Evolutionary conservation across 2,797 vertebrate genomes (phyloP), one percentile per base, ranked within the genome.

Genomic region (Aphelocoma californica): DNA sequence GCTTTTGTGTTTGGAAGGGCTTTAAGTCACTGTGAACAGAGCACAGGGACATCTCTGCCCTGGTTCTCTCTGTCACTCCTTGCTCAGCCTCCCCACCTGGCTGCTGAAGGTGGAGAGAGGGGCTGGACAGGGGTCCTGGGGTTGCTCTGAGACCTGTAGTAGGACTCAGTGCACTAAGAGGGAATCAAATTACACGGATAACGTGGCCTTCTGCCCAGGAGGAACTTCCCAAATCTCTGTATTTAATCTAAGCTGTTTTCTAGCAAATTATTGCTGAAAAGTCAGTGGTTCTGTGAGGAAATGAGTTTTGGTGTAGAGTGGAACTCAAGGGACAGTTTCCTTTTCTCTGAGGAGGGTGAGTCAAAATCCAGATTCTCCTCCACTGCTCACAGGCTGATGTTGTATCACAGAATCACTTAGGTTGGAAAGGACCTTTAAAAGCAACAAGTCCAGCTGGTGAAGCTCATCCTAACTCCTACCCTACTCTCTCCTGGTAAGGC

Each of bases 21-120:
- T 92, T 96, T 91, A 51, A 92, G 50, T 86, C 74, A 8, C 32
- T 95, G 57, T 65, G 95, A 96, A 80, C 83, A 60, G 84, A 94
- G 91, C 58, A 92, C 25, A 75, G 77, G 60, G 23, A 91, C 66
- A 18, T 48, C 29, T 50, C 25, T 90, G 53, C 38, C 60, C 42
- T 12, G 48, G 82, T 56, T 51, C 21, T 60, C 16, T 60, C 19
- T 64, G 84, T 74, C 38, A 26, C 29, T 87, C 70, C 77, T 28
- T 57, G 44, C 53, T 85, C 92, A 44, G 13, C 75, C 51, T 78
- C 47, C 53, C 56, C 65, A 29, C 31, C 40, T 51, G 62, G 18
- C 40, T 92, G 45, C 53, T 51, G 8, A 36, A 81, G 38, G 84
- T 64, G 51, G 10, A n/a, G 24, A 21, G 9, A 38, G 69, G 20